phyloP scores from a whole-genome alignment of 1,140 invertebrate genomes.

The Cardiocondyla obscurior region DNA sequence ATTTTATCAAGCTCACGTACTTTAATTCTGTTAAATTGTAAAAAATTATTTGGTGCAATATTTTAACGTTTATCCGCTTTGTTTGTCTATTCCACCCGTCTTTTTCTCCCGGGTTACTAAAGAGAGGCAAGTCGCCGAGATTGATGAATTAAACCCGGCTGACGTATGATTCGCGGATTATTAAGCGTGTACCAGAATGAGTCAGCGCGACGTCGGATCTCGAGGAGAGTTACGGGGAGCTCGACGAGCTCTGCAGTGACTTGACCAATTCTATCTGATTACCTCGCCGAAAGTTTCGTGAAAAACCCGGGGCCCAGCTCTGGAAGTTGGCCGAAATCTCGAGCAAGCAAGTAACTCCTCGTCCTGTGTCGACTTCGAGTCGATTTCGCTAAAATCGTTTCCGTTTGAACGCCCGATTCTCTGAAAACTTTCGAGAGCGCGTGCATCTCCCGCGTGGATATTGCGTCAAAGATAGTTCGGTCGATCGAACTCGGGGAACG shows the following conservation, averaged over 20 bases:
- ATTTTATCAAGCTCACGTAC: background rate
- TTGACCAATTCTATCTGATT: slow-evolving; percentile 44
- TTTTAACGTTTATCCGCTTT: background rate
- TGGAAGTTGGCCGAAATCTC: slow-evolving; percentile 23
- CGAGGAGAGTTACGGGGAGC: slow-evolving; percentile 29
- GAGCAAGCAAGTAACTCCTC: background rate
- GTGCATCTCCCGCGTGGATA: background rate
- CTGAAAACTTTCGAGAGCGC: slow-evolving; percentile 1
- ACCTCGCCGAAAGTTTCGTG: slow-evolving; percentile 47
- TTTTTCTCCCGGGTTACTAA: background rate
- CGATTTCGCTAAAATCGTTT: slow-evolving; percentile 6
- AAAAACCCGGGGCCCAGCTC: slow-evolving; percentile 21
- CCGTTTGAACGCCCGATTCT: background rate
- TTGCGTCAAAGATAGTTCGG: background rate
- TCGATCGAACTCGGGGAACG: background rate
- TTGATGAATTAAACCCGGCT: background rate
- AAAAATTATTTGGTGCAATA: background rate
- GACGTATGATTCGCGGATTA: slow-evolving; percentile 36
- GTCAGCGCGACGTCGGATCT: slow-evolving; percentile 11
- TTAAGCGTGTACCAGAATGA: slow-evolving; percentile 26
- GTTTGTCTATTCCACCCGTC: background rate
- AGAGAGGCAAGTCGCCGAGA: background rate
- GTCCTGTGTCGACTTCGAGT: background rate
- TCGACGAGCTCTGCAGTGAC: slow-evolving; percentile 11
- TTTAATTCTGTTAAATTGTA: background rate